Evolutionary conservation across 2,797 vertebrate species (phyloP).

Genomic region (Tangara arthus): DNA sequence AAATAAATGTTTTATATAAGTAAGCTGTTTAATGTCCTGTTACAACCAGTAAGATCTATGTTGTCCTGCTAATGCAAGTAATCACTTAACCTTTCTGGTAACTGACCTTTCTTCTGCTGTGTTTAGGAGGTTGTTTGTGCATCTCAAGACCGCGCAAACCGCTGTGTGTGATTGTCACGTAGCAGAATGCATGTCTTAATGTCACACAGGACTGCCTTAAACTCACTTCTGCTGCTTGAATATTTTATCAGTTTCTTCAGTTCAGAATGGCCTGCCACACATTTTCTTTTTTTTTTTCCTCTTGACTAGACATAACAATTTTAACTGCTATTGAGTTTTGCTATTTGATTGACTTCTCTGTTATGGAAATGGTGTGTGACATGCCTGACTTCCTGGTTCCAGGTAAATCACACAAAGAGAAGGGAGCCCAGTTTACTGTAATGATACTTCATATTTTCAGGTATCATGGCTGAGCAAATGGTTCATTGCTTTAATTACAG

Average conservation of each 20-base stretch:
- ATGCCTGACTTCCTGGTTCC: not conserved
- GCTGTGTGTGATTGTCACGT: rapidly evolving
- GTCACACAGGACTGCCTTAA: not conserved
- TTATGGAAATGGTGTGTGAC: not conserved
- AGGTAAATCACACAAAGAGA: conserved; percentile 2
- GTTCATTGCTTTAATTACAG: conserved; percentile 12
- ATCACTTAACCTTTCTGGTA: not conserved
- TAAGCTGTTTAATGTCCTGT: not conserved
- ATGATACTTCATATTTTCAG: not conserved
- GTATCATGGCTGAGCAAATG: not conserved
- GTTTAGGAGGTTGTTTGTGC: not conserved
- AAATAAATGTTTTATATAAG: not conserved
- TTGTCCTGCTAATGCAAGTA: not conserved
- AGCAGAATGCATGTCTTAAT: not conserved
- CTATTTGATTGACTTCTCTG: not conserved
- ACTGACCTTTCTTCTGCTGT: not conserved
- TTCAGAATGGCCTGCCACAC: not conserved
- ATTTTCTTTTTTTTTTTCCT: not conserved
- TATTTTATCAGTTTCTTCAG: not conserved
- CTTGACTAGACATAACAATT: not conserved
- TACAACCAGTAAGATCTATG: not conserved
- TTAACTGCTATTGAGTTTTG: not conserved
- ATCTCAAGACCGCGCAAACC: not conserved
- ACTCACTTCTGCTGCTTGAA: not conserved
- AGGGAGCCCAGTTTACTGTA: not conserved